A percentile compares a stretch with the other conserved stretches of the same genome.
These are phyloP conservation scores for Mungos mungo DNA, from an alignment of 2,113 vertebrate genomes.

Conservation along the genomic window DNA sequence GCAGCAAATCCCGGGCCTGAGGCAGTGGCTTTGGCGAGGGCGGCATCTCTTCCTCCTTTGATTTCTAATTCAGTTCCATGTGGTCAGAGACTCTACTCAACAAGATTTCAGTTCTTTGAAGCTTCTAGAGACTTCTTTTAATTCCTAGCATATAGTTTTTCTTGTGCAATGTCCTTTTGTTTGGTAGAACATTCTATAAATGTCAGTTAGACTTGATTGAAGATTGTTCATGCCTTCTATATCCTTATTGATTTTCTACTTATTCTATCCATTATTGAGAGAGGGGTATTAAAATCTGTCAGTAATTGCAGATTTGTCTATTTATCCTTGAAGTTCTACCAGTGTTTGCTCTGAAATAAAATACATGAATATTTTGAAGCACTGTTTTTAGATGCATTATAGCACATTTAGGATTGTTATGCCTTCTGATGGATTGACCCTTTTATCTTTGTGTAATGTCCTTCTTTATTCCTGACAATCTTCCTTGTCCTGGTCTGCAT, in stretches of 20 bases:
- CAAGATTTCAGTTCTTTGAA: background rate
- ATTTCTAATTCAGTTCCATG: background rate
- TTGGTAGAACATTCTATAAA: background rate
- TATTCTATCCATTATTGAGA: background rate
- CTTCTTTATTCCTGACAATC: background rate
- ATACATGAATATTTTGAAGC: background rate
- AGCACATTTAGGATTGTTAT: background rate
- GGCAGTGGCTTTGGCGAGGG: background rate
- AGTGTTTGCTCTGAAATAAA: background rate
- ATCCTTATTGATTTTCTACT: background rate
- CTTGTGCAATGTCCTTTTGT: background rate
- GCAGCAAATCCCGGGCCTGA: background rate
- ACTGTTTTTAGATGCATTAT: background rate
- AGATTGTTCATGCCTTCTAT: background rate
- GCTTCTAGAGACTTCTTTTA: background rate
- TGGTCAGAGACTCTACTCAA: background rate
- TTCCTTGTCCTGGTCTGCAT: background rate
- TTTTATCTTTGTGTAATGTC: background rate
- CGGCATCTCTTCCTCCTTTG: background rate
- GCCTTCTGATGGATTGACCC: background rate
- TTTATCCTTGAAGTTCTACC: background rate
- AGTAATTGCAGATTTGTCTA: background rate
- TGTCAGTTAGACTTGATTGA: background rate
- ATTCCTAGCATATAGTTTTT: background rate
- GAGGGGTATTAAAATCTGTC: background rate